These are phyloP conservation scores for Nineta flava DNA, from an alignment of 2,888 invertebrate species.

Conservation along the genomic window DNA sequence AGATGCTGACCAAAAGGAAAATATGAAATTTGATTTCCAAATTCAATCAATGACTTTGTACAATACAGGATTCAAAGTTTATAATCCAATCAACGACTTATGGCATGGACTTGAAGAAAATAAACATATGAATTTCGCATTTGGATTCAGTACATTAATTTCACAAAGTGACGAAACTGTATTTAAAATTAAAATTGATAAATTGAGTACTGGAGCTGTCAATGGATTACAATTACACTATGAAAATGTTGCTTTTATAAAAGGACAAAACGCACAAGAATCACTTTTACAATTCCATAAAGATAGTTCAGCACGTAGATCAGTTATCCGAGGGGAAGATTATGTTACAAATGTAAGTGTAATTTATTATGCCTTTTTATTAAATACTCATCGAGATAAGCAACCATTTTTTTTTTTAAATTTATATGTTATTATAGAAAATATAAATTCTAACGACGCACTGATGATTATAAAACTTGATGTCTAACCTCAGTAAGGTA, in stretches of 20 bases:
- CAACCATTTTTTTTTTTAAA: too few species aligned
- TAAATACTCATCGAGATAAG: too few species aligned
- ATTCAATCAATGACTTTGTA: slow-evolving; percentile 15
- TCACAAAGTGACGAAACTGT: too few species aligned
- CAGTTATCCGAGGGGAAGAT: neutral
- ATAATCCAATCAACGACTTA: slow-evolving; percentile 27
- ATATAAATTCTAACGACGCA: too few species aligned
- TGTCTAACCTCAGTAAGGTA: too few species aligned
- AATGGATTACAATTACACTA: slow-evolving; percentile 20
- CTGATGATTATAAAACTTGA: too few species aligned
- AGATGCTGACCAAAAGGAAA: neutral
- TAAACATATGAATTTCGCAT: too few species aligned
- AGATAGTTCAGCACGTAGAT: neutral
- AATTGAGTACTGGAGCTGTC: slow-evolving; percentile 11
- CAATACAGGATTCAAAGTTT: slow-evolving; percentile 22
- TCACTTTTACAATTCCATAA: neutral
- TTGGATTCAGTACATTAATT: too few species aligned
- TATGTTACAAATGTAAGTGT: neutral
- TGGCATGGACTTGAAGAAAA: slow-evolving; percentile 24
- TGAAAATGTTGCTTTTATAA: slow-evolving; percentile 13
- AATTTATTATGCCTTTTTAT: too few species aligned
- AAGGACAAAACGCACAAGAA: neutral
- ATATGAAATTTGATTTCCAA: neutral
- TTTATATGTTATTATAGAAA: too few species aligned
- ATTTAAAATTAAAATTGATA: too few species aligned